phyloP scores from a whole-genome alignment of 1,140 invertebrate species.

The Neocloeon triangulifer region DNA sequence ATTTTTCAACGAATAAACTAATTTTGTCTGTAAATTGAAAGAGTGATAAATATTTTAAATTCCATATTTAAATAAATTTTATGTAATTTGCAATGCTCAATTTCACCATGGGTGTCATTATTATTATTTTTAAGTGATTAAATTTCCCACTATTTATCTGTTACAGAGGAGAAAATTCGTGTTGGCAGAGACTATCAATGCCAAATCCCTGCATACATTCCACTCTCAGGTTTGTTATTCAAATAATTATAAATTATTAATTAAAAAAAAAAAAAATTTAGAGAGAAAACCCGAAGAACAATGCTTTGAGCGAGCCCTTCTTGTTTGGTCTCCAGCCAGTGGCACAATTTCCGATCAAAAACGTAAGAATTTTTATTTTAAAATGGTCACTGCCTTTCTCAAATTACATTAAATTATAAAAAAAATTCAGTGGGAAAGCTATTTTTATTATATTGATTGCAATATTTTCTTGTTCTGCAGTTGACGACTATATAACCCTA shows the following conservation, averaged over 20 bases:
- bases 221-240: conserved; percentile 10
- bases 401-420: conserved; percentile 7
- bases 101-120: conserved; percentile 5
- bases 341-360: conserved; percentile 65
- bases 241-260: conserved; percentile 12
- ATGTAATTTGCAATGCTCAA: no score
- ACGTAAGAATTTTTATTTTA: conserved; percentile 32
- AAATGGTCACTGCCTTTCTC: conserved; percentile 8
- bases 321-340: conserved; percentile 88
- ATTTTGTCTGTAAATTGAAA: no score
- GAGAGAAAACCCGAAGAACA: conserved; percentile 31
- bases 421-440: neutral
- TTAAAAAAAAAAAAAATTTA: no score
- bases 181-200: conserved; percentile 88
- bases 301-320: conserved; percentile 53
- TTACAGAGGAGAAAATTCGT: conserved; percentile 71
- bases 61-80: neutral
- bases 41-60: no score
- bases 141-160: no score
- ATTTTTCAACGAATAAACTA: no score
- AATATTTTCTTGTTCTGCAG: conserved; percentile 24
- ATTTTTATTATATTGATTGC: conserved; percentile 4
- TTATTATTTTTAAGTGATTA: conserved; percentile 1
- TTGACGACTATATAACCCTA: conserved; percentile 83
- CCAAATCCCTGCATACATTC: conserved; percentile 52